Evolutionary conservation across 2,888 invertebrate species (phyloP).

Genomic region (Thalpophila matura): DNA sequence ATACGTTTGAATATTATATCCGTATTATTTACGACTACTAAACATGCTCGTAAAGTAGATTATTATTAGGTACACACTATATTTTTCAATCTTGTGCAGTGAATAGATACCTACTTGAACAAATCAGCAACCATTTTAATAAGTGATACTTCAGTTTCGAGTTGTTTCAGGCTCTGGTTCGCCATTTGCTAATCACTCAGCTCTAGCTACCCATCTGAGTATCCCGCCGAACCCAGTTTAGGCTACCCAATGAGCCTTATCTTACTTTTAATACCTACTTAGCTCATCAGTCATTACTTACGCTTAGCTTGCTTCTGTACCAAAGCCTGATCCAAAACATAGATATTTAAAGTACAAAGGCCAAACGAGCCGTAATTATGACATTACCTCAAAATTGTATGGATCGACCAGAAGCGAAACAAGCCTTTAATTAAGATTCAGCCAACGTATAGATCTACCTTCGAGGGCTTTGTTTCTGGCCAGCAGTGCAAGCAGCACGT

Average conservation of each 20-base stretch:
- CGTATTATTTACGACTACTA: slow-evolving; percentile 1
- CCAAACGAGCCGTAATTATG: too few species aligned
- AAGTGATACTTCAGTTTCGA: neutral
- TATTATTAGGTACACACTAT: neutral
- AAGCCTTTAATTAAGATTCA: slow-evolving; percentile 29
- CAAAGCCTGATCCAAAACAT: too few species aligned
- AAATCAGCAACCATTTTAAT: neutral
- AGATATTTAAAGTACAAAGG: too few species aligned
- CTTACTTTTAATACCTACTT: too few species aligned
- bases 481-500: slow-evolving; percentile 95
- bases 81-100: neutral
- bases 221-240: neutral
- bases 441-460: slow-evolving; percentile 92
- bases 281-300: neutral
- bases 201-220: neutral
- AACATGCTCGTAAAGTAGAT: too few species aligned
- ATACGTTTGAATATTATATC: slow-evolving; percentile 1
- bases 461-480: slow-evolving; percentile 97
- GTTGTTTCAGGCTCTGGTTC: neutral
- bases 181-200: neutral
- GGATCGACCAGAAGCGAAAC: slow-evolving; percentile 45
- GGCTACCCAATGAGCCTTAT: neutral
- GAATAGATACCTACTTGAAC: neutral
- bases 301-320: neutral
- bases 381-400: neutral